These are phyloP conservation scores for Tokudaia tokunoshimensis DNA, from an alignment of 2,797 vertebrate species.

Conservation along the genomic window DNA sequence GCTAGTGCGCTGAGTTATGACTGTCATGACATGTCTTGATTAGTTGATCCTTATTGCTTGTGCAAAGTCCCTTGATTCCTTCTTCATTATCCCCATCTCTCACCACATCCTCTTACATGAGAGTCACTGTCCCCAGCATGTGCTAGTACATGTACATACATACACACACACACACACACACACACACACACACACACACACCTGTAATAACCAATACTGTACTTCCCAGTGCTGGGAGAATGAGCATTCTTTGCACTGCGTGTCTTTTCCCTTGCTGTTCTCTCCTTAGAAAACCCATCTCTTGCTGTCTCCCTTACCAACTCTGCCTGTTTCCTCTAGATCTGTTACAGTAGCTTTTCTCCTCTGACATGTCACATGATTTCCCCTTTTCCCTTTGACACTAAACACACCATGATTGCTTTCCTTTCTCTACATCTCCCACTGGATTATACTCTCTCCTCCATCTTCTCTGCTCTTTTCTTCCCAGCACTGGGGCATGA, in stretches of 20 bases:
- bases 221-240: not conserved
- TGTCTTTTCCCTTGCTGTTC: not conserved
- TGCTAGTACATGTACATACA: not conserved
- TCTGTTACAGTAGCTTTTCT: not conserved
- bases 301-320: not conserved
- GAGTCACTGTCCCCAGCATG: not conserved
- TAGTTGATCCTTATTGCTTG: not conserved
- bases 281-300: not conserved
- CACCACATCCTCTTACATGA: not conserved
- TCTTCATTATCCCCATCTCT: conserved; percentile 10
- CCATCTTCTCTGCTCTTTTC: not conserved
- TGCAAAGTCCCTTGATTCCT: not conserved
- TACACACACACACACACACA: not conserved
- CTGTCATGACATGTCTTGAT: not conserved
- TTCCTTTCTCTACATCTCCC: not conserved
- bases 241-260: not conserved
- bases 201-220: not conserved
- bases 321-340: not conserved
- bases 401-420: not conserved
- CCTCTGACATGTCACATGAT: not conserved
- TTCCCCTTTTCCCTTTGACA: not conserved
- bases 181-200: not conserved
- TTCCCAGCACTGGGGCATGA: not conserved
- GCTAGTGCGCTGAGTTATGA: not conserved
- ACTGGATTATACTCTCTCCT: not conserved